Evolutionary conservation across 92 coral and sea anemone genomes (phyloP).

Genomic region (Phenganax stokvisi): DNA sequence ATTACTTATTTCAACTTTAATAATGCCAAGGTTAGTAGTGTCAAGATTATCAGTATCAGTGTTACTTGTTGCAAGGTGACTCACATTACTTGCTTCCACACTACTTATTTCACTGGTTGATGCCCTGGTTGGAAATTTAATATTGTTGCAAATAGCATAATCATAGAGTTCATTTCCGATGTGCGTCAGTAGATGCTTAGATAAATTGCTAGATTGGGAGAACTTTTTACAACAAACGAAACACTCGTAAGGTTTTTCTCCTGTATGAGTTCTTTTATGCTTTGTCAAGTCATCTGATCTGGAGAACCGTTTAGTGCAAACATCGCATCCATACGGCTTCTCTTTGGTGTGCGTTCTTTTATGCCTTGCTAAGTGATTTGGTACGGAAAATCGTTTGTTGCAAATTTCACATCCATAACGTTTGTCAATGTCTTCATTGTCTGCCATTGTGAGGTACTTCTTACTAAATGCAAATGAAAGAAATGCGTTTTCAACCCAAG

Average conservation of each 20-base stretch:
- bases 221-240: not conserved
- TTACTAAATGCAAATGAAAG: too few species aligned
- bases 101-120: too few species aligned
- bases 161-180: constrained; percentile 2
- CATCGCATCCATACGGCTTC: not conserved
- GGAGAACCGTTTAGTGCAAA: not conserved
- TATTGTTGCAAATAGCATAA: constrained; percentile 6
- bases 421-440: not conserved
- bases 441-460: not conserved
- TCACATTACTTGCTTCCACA: too few species aligned
- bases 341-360: not conserved
- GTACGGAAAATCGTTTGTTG: not conserved
- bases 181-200: constrained; percentile 1
- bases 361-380: constrained; percentile 8
- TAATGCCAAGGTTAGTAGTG: too few species aligned
- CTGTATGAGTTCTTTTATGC: not conserved
- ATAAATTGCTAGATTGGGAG: constrained; percentile 4
- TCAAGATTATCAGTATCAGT: too few species aligned
- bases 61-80: too few species aligned
- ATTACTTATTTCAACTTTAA: too few species aligned
- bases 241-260: not conserved
- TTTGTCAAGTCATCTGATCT: not conserved
- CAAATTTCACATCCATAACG: constrained; percentile 1
- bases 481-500: too few species aligned
- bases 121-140: too few species aligned